Evolutionary conservation across 30 jellyfish, hydroid and myxozoan genomes (phyloP).

Genomic region (Chrysaora quinquecirrha): DNA sequence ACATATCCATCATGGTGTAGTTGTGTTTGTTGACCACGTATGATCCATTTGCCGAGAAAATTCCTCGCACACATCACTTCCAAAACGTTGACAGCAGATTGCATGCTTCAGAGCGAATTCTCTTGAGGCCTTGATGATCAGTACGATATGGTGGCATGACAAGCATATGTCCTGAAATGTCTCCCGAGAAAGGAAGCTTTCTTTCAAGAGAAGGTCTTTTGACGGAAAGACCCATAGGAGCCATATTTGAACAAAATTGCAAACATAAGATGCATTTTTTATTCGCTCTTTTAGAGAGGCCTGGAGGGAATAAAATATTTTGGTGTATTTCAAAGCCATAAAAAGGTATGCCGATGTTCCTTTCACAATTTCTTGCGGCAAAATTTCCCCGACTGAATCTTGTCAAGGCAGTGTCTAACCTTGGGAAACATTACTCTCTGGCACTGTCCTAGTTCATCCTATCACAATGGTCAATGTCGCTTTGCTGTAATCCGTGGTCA

Average conservation of each 20-base stretch:
- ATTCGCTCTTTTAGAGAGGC: slow-evolving; percentile 21
- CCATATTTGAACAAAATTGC: background rate
- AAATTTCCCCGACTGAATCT: slow-evolving; percentile 23
- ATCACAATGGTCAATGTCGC: slow-evolving; percentile 32
- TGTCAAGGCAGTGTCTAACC: slow-evolving; percentile 23
- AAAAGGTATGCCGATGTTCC: slow-evolving; percentile 14
- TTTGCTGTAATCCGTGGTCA: slow-evolving; percentile 17
- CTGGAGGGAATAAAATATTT: no score
- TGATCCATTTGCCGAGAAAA: background rate
- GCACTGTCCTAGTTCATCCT: slow-evolving; percentile 65
- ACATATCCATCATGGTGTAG: background rate
- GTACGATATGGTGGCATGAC: background rate
- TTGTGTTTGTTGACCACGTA: no score
- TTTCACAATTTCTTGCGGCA: slow-evolving; percentile 10
- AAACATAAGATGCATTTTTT: slow-evolving; percentile 17
- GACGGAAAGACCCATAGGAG: background rate
- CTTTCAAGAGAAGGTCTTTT: background rate
- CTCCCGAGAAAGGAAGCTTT: background rate
- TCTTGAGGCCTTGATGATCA: background rate
- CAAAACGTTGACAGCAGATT: background rate
- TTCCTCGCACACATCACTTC: background rate
- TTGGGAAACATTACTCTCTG: slow-evolving; percentile 28
- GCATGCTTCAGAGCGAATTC: background rate
- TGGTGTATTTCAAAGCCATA: slow-evolving; percentile 15
- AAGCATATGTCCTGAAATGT: background rate